Conservation (phyloP, 2,113 vertebrate species). For the Brienomyrus longianalis region DNA sequence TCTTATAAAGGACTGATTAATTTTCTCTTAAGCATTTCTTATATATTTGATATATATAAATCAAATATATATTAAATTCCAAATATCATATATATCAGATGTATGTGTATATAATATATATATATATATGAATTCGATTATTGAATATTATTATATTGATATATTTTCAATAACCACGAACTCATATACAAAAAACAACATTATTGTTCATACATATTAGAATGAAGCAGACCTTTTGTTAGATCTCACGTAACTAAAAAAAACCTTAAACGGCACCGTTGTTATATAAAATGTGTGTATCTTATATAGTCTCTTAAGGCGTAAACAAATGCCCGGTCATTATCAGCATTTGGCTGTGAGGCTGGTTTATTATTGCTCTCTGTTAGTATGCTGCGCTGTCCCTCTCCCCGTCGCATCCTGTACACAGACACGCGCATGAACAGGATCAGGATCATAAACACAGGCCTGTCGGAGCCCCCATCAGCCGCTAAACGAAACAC, state of each 20-base stretch:
- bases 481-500: constrained; percentile 14
- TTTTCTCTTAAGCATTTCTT: background rate
- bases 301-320: background rate
- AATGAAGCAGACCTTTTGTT: background rate
- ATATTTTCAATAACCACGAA: background rate
- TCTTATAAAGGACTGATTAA: background rate
- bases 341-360: background rate
- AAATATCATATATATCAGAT: too few species aligned
- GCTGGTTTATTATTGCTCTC: constrained; percentile 21
- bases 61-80: too few species aligned
- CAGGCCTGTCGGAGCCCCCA: constrained; percentile 43
- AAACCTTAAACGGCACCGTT: background rate
- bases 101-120: background rate
- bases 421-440: constrained; percentile 56
- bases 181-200: background rate
- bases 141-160: background rate
- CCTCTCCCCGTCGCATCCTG: constrained; percentile 38
- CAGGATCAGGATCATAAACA: constrained; percentile 38
- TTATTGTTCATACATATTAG: background rate
- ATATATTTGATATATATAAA: too few species aligned
- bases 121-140: background rate
- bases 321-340: background rate
- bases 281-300: background rate
- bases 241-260: background rate
- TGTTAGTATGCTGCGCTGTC: constrained; percentile 41